These are phyloP conservation scores for Anhinga anhinga DNA, from an alignment of 2,113 vertebrate species.

Conservation along the genomic window DNA sequence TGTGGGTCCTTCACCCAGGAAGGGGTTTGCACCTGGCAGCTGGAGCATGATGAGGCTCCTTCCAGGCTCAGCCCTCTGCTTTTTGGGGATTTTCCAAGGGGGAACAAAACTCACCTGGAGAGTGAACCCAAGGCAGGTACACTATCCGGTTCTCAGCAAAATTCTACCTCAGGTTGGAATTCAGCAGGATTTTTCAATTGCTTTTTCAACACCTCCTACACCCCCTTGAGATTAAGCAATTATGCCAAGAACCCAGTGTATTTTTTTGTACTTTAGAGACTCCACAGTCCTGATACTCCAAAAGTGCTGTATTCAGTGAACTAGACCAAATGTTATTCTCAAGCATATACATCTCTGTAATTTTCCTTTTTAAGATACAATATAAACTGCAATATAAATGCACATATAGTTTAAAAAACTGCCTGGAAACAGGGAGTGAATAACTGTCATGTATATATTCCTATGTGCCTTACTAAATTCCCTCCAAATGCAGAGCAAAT, in stretches of 20 bases:
- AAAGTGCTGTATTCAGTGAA: not conserved
- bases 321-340: not conserved
- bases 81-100: not conserved
- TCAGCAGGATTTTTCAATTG: not conserved
- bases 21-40: accelerated
- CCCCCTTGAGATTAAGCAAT: not conserved
- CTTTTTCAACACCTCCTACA: not conserved
- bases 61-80: not conserved
- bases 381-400: not conserved
- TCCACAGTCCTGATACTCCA: accelerated
- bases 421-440: not conserved
- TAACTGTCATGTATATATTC: not conserved
- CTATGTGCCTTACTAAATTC: not conserved
- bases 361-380: not conserved
- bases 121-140: not conserved
- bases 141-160: accelerated
- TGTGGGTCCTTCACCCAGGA: accelerated
- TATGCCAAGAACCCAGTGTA: not conserved
- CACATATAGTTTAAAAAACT: not conserved
- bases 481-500: not conserved
- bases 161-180: not conserved
- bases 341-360: not conserved
- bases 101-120: not conserved
- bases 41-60: accelerated
- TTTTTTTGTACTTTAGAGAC: not conserved